A percentile compares a stretch with the other conserved stretches of the same genome.
Evolutionary conservation across 2,113 vertebrate genomes (phyloP).

Genomic region (Oryzias woworae): DNA sequence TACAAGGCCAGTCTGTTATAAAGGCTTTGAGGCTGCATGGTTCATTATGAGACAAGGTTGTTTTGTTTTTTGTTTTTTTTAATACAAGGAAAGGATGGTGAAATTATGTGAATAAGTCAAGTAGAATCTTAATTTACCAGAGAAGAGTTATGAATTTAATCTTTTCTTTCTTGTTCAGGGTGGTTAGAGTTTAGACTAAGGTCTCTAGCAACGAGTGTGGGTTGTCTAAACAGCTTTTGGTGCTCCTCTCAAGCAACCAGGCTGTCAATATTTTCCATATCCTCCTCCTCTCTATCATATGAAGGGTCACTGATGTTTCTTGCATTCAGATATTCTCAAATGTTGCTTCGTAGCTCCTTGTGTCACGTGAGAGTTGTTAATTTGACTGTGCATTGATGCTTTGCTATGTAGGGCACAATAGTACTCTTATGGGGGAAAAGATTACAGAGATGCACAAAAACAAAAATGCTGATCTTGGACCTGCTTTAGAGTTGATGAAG

Average conservation of each 20-base stretch:
- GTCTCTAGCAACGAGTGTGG: conserved; percentile 63
- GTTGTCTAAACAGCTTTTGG: conserved; percentile 51
- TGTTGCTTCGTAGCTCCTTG: conserved; percentile 59
- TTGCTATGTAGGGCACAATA: conserved; percentile 40
- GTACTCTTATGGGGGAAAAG: conserved; percentile 42
- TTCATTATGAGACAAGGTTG: conserved; percentile 17
- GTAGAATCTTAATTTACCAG: background rate
- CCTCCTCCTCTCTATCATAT: conserved; percentile 48
- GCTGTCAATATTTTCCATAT: conserved; percentile 71
- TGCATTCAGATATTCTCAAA: conserved; percentile 60
- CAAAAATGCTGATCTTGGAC: conserved; percentile 63
- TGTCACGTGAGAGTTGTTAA: conserved; percentile 63
- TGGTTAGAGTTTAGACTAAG: conserved; percentile 54
- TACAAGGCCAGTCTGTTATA: conserved; percentile 10
- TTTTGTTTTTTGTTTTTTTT: too few species aligned
- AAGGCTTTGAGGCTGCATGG: conserved; percentile 27
- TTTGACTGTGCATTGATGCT: conserved; percentile 57
- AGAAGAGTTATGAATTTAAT: conserved; percentile 22
- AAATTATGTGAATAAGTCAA: background rate
- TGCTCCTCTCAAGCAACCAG: conserved; percentile 42
- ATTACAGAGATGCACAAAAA: conserved; percentile 71
- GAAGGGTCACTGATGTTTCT: conserved; percentile 66
- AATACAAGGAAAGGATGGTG: conserved; percentile 10
- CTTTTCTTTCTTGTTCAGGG: conserved; percentile 36
- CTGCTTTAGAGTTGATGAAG: conserved; percentile 55